A percentile compares a stretch with the other conserved stretches of the same genome.
phyloP scores from a whole-genome alignment of 2,888 invertebrate species.

The Synergus gifuensis region DNA sequence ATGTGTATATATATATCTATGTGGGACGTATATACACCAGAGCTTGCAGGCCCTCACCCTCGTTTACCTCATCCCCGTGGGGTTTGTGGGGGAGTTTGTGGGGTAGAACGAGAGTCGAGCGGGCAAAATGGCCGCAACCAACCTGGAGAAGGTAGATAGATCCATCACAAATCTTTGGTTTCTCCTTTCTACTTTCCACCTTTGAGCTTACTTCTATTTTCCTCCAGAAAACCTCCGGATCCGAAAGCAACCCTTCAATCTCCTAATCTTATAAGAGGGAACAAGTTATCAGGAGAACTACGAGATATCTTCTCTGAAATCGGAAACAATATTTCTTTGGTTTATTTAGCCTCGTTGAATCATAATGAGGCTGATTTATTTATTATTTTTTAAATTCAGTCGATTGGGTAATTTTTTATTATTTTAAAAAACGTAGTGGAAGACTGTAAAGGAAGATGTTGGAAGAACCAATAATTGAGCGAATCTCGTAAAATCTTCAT shows the following conservation, averaged over 20 bases:
- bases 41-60: conserved; percentile 71
- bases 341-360: too few species aligned
- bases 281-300: not conserved
- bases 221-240: conserved; percentile 50
- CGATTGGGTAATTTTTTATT: not conserved
- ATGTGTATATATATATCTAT: conserved; percentile 66
- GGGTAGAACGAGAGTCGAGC: conserved; percentile 62
- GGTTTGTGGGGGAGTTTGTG: conserved; percentile 66
- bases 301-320: not conserved
- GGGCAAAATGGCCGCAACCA: conserved; percentile 74
- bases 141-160: conserved; percentile 68
- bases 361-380: too few species aligned
- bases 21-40: conserved; percentile 67
- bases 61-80: conserved; percentile 68
- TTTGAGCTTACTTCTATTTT: conserved; percentile 50
- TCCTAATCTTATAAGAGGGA: not conserved
- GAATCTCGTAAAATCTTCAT: conserved; percentile 71
- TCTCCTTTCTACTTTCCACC: conserved; percentile 52
- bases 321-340: not conserved
- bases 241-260: not conserved
- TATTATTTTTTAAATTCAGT: too few species aligned
- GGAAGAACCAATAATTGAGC: conserved; percentile 61
- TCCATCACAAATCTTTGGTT: conserved; percentile 67
- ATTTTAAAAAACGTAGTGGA: not conserved
- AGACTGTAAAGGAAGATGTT: not conserved